These are phyloP conservation scores for Carassius carassius DNA, from an alignment of 2,113 vertebrate genomes.

Conservation along the genomic window DNA sequence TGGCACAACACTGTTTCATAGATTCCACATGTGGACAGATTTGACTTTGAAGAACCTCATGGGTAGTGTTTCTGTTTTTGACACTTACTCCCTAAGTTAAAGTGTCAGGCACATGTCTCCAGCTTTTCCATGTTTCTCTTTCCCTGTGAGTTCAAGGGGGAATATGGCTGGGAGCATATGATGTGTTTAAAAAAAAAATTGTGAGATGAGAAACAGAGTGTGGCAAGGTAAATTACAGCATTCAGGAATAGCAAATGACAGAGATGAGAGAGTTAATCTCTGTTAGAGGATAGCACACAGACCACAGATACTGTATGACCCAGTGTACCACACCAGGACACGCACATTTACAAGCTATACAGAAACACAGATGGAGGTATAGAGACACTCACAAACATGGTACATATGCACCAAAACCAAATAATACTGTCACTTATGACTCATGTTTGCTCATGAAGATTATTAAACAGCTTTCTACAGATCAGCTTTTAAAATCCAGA, in stretches of 20 bases:
- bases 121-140: neutral
- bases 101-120: constrained; percentile 16
- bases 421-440: constrained; percentile 1
- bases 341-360: neutral
- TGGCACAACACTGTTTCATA: constrained; percentile 37
- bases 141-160: constrained; percentile 17
- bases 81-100: neutral
- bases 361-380: neutral
- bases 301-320: constrained; percentile 24
- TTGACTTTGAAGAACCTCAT: neutral
- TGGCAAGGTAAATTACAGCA: constrained; percentile 52
- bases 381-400: neutral
- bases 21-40: constrained; percentile 17
- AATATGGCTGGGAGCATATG: constrained; percentile 2
- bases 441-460: neutral
- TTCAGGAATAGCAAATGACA: constrained; percentile 42
- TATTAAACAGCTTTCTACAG: neutral
- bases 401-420: constrained; percentile 9
- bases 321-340: constrained; percentile 12
- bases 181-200: constrained; percentile 9
- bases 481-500: constrained; percentile 29
- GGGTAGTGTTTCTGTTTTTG: constrained; percentile 23
- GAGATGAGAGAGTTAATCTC: constrained; percentile 26
- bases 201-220: constrained; percentile 11
- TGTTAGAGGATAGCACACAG: constrained; percentile 14